Evolutionary conservation across 1,140 invertebrate species (phyloP).

Genomic region (Calycopis cecrops): DNA sequence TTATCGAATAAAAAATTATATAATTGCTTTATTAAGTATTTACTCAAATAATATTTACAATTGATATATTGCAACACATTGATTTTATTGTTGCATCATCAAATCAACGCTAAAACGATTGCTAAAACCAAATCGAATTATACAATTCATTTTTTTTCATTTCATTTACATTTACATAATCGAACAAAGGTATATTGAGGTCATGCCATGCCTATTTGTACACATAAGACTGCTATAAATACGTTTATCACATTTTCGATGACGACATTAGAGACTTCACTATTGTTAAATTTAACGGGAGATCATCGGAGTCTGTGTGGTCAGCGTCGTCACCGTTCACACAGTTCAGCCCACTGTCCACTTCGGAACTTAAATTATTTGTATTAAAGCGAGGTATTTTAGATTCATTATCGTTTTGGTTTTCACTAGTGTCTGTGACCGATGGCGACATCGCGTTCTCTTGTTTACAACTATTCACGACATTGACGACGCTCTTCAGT

Average conservation of each 20-base stretch:
- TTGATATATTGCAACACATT: too few species aligned
- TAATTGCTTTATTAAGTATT: too few species aligned
- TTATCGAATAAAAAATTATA: too few species aligned
- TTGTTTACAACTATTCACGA: slow-evolving; percentile 35
- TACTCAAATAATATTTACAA: too few species aligned
- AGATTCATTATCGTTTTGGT: slow-evolving; percentile 4
- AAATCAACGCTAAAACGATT: too few species aligned
- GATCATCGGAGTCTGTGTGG: slow-evolving; percentile 4
- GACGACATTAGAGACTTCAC: not conserved
- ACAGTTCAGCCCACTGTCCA: not conserved
- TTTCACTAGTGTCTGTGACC: not conserved
- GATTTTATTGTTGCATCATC: too few species aligned
- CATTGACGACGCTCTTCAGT: slow-evolving; percentile 59
- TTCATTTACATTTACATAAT: too few species aligned
- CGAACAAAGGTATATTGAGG: too few species aligned
- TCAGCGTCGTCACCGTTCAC: not conserved
- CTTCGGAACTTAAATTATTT: not conserved
- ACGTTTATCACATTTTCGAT: slow-evolving; percentile 3
- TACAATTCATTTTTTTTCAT: too few species aligned
- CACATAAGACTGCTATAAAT: too few species aligned
- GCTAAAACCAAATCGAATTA: too few species aligned
- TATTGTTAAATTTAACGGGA: not conserved
- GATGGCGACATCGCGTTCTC: slow-evolving; percentile 15
- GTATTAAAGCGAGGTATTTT: not conserved
- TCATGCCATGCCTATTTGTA: too few species aligned